Evolutionary conservation across 2,888 invertebrate species (phyloP), one percentile per base, ranked within the genome.

Genomic region (Eupithecia centaureata): DNA sequence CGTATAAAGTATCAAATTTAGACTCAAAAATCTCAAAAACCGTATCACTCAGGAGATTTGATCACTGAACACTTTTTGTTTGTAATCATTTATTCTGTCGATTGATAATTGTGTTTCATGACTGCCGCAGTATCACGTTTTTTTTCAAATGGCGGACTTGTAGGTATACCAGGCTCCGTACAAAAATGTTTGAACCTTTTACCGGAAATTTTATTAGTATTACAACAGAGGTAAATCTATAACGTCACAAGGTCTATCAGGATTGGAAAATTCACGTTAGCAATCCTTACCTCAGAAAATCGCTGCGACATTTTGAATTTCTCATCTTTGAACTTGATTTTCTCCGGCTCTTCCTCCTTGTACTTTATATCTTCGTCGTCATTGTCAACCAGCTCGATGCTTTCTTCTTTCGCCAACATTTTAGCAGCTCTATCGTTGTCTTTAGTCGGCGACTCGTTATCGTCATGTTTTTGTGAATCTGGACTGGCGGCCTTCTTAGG

Each of bases 221-320:
- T 4, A 47, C 22, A 22, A 62, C 59, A 33, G 18, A 67, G 42
- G 42, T 60, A 33, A 22, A 25, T 60, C 63, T 68, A 63, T 65
- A 32, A 57, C 51, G 30, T 38, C 27, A 68, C 54, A 56, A 18
- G 52, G 52, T 58, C 68, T 64, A 68, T 25, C 28, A 61, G 61
- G 68, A 63, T 13, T 63, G 27, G 13, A 27, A 10, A 15, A 54
- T n/a, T 33, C 3, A 47, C 32, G 47, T 60, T 8, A 56, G 28
- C 12, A 68, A 13, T 59, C 70, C 82, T 76, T 77, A 92, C 93
- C 82, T 93, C 93, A 13, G 92, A 89, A 78, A 93, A 92, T 65
- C 88, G 81, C 72, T 93, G 91, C 12, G 92, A 91, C 80, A 93
- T 88, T 77, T 91, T 92, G 73, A 92, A 92, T 73, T 92, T 92